phyloP scores from a whole-genome alignment of 2,113 vertebrate species.

The Podocnemis expansa region DNA sequence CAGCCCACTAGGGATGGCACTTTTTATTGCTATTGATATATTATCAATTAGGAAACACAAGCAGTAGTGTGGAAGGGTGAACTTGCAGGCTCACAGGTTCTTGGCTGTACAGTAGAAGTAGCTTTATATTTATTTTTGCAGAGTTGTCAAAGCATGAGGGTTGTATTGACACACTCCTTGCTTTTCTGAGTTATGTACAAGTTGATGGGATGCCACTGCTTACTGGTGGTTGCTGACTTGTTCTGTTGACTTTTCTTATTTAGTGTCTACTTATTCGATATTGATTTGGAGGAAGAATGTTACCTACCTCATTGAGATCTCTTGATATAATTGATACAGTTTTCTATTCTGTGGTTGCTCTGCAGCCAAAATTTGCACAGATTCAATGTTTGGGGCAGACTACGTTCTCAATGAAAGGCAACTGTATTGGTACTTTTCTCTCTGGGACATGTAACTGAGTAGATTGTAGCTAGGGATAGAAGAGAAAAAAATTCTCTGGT shows the following conservation, averaged over 20 bases:
- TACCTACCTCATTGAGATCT: background rate
- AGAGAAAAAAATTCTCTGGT: background rate
- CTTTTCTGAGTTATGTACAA: background rate
- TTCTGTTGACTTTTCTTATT: background rate
- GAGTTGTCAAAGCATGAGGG: background rate
- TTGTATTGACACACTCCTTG: background rate
- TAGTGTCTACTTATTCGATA: background rate
- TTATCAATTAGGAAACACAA: background rate
- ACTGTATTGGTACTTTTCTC: background rate
- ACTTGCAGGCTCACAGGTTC: accelerated
- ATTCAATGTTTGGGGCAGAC: background rate
- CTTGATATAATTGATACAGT: background rate
- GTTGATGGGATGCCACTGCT: background rate
- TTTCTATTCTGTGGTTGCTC: background rate
- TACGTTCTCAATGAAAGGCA: background rate
- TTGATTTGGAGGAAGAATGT: background rate
- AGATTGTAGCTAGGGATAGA: background rate
- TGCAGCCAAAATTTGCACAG: background rate
- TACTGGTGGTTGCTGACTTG: background rate
- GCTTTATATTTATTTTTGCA: background rate
- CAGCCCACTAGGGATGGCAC: too few relatives aligned
- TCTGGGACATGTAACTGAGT: background rate
- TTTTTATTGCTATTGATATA: accelerated
- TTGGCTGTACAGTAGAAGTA: background rate
- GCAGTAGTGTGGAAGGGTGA: background rate